Evolutionary conservation across 2,888 invertebrate species (phyloP).

Genomic region (Leucophora obtusa): DNA sequence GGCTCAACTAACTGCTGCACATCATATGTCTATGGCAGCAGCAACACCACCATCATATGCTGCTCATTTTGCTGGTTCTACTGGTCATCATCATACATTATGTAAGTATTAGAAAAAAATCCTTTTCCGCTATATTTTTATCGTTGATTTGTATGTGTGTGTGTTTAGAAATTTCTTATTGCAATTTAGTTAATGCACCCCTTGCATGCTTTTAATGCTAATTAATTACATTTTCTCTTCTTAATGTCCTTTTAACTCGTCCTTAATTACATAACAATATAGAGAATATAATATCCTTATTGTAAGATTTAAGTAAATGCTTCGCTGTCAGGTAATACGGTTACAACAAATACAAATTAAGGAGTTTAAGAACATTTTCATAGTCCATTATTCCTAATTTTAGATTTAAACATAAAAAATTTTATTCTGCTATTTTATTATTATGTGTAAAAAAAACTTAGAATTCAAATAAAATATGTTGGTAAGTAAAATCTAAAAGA

Average conservation of each 20-base stretch:
- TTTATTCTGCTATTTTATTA: too few species aligned
- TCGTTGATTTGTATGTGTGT: conserved; percentile 8
- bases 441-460: too few species aligned
- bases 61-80: conserved; percentile 66
- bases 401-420: too few species aligned
- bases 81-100: conserved; percentile 76
- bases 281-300: neutral
- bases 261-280: neutral
- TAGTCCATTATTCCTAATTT: too few species aligned
- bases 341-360: too few species aligned
- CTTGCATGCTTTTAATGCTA: conserved; percentile 35
- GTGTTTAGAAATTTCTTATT: neutral
- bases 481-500: too few species aligned
- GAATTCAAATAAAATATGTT: too few species aligned
- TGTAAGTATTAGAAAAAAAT: conserved; percentile 75
- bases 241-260: neutral
- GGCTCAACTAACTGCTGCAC: conserved; percentile 72
- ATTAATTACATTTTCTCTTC: conserved; percentile 7
- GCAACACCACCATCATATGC: conserved; percentile 69
- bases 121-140: conserved; percentile 12
- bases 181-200: conserved; percentile 26
- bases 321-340: too few species aligned
- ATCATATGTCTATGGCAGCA: conserved; percentile 79
- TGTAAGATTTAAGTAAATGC: neutral
- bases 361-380: too few species aligned